Base-by-base conservation (phyloP, 2,888 invertebrate genomes). In the Augochlorella aurata region DNA sequence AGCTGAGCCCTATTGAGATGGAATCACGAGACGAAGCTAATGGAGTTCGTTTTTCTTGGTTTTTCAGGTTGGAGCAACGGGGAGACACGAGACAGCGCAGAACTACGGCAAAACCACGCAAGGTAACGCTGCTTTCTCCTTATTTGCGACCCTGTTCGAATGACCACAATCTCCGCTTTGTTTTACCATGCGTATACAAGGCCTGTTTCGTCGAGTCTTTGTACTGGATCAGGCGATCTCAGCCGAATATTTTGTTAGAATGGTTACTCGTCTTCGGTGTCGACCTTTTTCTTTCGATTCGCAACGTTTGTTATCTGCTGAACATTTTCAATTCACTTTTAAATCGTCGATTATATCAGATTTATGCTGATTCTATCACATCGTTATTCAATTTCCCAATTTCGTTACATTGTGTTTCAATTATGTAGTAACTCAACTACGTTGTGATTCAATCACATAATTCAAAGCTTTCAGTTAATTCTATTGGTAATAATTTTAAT, bases 91-190 rank as follows among this genome's bases (percentile, higher is more conserved):
- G 74, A 71, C 71, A 74, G 54, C 47, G 72, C 71, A 47, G 68
- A 58, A 54, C 14, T 61, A 66, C 82, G 70, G 47, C 76, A 63
- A 77, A 74, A 72, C 63, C 81, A 63, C 81, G 67, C 81, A 82
- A 83, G 84, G 83, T 84, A 84, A 79, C 68, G 29, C 49, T 65
- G 71, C 83, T 75, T 79, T 82, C 74, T 50, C 75, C 69, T 82
- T 65, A 61, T 69, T 77, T 58, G 58, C 54, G 49, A 24, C 54
- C 1, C 79, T 14, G 61, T 47, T 58, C 38, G 18, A 63, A 24
- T 18, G 24, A 79, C 67, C 61, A 18, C 24, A 29, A 9, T 29
- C 38, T 38, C 38, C 9, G 44, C 29, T n/a, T 63, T 29, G 14
- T 50, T 68, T 44, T 29, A 9, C 16, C 24, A 18, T 18, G 54